phyloP scores from a whole-genome alignment of 2,113 vertebrate species.

The Dolichotis patagonum region DNA sequence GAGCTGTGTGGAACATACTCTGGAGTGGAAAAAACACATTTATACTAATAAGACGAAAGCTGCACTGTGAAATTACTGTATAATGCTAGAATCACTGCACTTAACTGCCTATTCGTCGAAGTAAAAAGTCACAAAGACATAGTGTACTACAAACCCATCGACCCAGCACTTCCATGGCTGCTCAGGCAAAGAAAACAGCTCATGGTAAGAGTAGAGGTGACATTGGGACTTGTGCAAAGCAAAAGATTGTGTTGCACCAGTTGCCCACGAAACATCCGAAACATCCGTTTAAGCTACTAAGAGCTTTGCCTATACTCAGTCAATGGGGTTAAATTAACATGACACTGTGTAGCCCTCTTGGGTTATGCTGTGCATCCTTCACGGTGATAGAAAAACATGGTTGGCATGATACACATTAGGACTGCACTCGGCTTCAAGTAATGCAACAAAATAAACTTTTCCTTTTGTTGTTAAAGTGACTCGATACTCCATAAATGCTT shows the following conservation, averaged over 20 bases:
- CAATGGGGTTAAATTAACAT: background rate
- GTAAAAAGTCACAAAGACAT: constrained; percentile 40
- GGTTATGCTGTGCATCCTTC: background rate
- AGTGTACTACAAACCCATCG: background rate
- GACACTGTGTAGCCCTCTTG: background rate
- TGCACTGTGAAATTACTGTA: constrained; percentile 63
- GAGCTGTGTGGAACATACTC: background rate
- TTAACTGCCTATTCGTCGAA: constrained; percentile 40
- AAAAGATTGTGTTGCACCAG: background rate
- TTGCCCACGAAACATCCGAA: background rate
- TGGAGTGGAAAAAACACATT: constrained; percentile 68
- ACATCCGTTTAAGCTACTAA: background rate
- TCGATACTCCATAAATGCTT: background rate
- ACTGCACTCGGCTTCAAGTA: background rate
- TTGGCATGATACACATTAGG: background rate
- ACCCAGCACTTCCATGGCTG: background rate
- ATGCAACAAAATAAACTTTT: background rate
- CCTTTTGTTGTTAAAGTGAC: background rate
- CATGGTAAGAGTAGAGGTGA: constrained; percentile 24
- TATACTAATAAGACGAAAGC: constrained; percentile 52
- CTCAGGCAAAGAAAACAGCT: constrained; percentile 44
- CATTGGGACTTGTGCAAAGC: constrained; percentile 46
- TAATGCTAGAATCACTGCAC: background rate
- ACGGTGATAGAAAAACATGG: background rate
- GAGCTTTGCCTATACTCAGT: background rate